Base-by-base conservation (phyloP, 2,797 vertebrate species). In the Sylvia borin region DNA sequence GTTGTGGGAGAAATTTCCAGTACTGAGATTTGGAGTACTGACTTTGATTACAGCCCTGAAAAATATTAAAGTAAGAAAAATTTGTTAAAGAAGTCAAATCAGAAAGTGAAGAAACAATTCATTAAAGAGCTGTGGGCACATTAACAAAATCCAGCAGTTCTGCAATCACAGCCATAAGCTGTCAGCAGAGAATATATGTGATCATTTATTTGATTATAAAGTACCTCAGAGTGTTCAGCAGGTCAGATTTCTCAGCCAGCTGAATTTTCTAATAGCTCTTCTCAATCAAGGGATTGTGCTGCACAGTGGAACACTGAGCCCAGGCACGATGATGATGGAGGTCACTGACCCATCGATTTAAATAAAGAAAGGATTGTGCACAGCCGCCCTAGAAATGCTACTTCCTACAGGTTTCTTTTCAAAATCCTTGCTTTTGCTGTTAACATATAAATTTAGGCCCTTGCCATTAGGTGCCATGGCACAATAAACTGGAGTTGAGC, bases 131-230 rank as follows among this genome's bases (percentile, higher is more conserved):
- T 74, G 71, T 19, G 50, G 78, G 76, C 51, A 81, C 40, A 36
- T 93, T 95, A 97, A 90, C 65, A 95, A 80, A 75, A 85, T 91
- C 92, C 91, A 89, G 88, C 90, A 84, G 76, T 36, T 97, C 96
- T 88, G 92, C 94, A 96, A 96, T 97, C 92, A 77, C 60, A 91
- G 93, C 71, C 88, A 89, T 92, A 89, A 96, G 83, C 81, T 96
- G 92, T 90, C 93, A 95, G 96, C 48, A 70, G 90, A 96, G 78
- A 93, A 93, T 90, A 80, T 92, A 94, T 95, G 87, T 72, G 89
- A 96, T 93, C 95, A 96, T 93, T 96, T 97, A 94, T 96, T 96
- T 97, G 94, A 96, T 97, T 97, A 96, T 95, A 95, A 97, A 97
- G 95, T 96, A 95, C 94, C 93, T 92, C 65, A 90, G 87, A 96